phyloP scores from a whole-genome alignment of 2,797 vertebrate species.

The Gymnocypris eckloni region DNA sequence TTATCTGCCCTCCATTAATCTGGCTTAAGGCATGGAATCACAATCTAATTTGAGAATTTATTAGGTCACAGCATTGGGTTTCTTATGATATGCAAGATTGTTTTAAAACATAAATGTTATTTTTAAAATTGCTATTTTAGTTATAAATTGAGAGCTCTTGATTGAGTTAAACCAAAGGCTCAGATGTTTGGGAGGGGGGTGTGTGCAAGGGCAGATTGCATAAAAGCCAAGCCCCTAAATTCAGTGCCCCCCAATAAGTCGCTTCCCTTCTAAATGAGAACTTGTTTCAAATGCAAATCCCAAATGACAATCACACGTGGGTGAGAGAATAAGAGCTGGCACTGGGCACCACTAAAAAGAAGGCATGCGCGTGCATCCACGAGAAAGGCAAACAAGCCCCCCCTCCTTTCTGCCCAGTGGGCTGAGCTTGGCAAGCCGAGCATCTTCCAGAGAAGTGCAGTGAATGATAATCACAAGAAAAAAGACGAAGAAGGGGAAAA shows the following conservation, averaged over 20 bases:
- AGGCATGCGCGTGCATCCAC: conserved; percentile 46
- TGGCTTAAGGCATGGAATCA: background rate
- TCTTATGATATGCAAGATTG: background rate
- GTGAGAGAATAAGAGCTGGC: conserved; percentile 60
- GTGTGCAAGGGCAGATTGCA: conserved; percentile 12
- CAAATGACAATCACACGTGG: conserved; percentile 58
- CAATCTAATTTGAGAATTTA: background rate
- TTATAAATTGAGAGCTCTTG: background rate
- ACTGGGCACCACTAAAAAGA: conserved; percentile 54
- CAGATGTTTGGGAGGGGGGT: conserved; percentile 12
- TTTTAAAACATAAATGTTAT: background rate
- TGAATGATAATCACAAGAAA: conserved; percentile 63
- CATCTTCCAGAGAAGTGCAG: conserved; percentile 66
- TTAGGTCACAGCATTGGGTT: background rate
- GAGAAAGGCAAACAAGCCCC: conserved; percentile 5
- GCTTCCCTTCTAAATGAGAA: conserved; percentile 53
- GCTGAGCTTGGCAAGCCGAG: conserved; percentile 71
- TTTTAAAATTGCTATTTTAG: background rate
- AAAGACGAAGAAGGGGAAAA: conserved; percentile 33
- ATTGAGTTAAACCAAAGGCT: conserved; percentile 7
- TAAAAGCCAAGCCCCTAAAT: conserved; percentile 44
- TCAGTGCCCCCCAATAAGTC: conserved; percentile 43
- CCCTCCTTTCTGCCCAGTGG: conserved; percentile 66
- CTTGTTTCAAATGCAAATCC: conserved; percentile 63
- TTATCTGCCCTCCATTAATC: conserved; percentile 10